Base-by-base conservation (phyloP, 2,888 invertebrate species). In the Phalangium opilio region DNA sequence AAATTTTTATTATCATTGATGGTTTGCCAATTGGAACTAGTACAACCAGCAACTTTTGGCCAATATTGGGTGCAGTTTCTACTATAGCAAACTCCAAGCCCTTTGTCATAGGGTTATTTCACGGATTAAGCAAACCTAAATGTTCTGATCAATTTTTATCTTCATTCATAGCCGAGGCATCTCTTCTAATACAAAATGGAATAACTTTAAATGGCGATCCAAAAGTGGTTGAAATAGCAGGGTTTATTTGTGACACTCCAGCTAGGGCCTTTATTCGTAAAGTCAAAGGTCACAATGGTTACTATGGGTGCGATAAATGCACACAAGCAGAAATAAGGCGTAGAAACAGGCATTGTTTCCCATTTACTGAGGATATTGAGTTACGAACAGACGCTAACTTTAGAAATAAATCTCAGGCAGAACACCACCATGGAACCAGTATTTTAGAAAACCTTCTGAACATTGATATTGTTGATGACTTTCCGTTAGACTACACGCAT, bases 401-500 rank as follows among this genome's bases (percentile, higher is more conserved):
- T 41, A 1, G 18, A 33, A 38, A 27, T n/a, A 48, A 57, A 42
- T 44, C 47, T 34, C 48, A 57, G 47, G 52, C 53, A 21, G 54
- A 53, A 21, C 56, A 55, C 33, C 59, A 60, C 43, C 43, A 49
- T 19, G 50, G 46, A 10, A 35, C 46, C n/a, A 46, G 55, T 32
- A 43, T 51, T 20, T 39, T 63, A 41, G 57, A 54, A 21, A 50
- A 1, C 7, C 42, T 43, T 12, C 7, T 27, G 3, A 17, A 21
- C 14, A 44, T 48, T 19, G 34, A 18, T 12, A 20, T 61, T 48
- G 54, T 62, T 11, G 48, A 53, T 10, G 44, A 56, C 44, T 53
- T 64, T 47, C 60, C 60, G 4, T 21, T 59, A 15, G 59, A 63
- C 15, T 58, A 59, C 46, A 58, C 62, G 62, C 64, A 64, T 43